Conservation (phyloP, 2,113 vertebrate genomes). For the Perca schrenkii region DNA sequence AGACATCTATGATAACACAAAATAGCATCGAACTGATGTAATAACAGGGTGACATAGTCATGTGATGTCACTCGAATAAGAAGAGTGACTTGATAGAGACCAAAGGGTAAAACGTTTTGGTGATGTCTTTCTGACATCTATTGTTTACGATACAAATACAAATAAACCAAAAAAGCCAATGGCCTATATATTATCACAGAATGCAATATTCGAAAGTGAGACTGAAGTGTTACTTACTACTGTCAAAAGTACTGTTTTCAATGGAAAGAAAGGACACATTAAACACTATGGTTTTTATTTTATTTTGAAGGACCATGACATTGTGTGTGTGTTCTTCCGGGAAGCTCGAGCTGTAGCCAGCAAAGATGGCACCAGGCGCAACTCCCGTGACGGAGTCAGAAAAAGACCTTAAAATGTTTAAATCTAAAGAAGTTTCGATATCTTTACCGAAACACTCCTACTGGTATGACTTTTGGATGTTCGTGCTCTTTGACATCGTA, state of each 20-base stretch:
- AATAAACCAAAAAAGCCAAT: background rate
- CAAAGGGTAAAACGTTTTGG: background rate
- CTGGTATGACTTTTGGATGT: constrained; percentile 93
- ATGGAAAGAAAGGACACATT: background rate
- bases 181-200: background rate
- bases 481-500: constrained; percentile 87
- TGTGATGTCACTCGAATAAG: background rate
- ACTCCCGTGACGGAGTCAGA: background rate
- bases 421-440: background rate
- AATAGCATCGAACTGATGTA: background rate
- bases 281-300: background rate
- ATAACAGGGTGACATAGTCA: background rate
- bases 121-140: constrained; percentile 11
- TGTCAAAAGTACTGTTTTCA: background rate
- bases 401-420: constrained; percentile 7
- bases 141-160: background rate
- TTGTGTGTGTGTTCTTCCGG: background rate
- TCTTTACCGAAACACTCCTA: constrained; percentile 87
- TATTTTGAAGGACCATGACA: constrained; percentile 34
- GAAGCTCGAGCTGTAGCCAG: background rate
- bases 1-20: background rate
- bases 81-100: background rate
- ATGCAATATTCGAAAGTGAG: background rate
- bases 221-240: background rate
- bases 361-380: constrained; percentile 22